Evolutionary conservation across 2,797 vertebrate species (phyloP).

Genomic region (Mus minutoides): DNA sequence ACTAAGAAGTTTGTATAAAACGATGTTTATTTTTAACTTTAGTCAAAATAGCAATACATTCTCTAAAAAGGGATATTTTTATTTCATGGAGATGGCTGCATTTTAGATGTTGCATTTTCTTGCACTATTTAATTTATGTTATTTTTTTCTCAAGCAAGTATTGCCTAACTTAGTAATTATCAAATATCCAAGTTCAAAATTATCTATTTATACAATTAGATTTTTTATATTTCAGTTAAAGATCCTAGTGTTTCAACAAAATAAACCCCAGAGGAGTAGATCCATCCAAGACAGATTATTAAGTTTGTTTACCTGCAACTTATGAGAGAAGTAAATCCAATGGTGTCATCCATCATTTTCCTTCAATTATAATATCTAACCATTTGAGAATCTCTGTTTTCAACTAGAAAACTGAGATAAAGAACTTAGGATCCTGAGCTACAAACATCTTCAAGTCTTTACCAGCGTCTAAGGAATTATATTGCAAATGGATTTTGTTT

Average conservation of each 20-base stretch:
- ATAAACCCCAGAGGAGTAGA: neutral
- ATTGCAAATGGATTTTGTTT: neutral
- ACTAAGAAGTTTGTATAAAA: neutral
- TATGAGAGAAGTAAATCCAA: neutral
- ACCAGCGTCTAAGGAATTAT: neutral
- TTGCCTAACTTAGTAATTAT: neutral
- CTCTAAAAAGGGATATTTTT: slow-evolving; percentile 8
- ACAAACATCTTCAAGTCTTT: neutral
- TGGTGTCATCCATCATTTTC: neutral
- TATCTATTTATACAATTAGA: neutral
- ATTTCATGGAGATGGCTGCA: neutral
- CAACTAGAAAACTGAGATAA: neutral
- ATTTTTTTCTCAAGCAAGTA: neutral
- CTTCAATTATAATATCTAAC: slow-evolving; percentile 6
- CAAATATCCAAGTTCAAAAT: neutral
- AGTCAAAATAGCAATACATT: neutral
- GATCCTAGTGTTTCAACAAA: neutral
- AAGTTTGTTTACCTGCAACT: neutral
- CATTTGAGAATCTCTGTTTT: neutral
- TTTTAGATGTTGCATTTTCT: neutral
- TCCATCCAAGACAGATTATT: neutral
- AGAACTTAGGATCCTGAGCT: neutral
- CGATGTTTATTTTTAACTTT: neutral
- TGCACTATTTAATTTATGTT: neutral
- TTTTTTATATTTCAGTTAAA: neutral